A percentile compares a stretch with the other conserved stretches of the same genome.
phyloP scores from a whole-genome alignment of 2,113 vertebrate genomes.

The Sula dactylatra region DNA sequence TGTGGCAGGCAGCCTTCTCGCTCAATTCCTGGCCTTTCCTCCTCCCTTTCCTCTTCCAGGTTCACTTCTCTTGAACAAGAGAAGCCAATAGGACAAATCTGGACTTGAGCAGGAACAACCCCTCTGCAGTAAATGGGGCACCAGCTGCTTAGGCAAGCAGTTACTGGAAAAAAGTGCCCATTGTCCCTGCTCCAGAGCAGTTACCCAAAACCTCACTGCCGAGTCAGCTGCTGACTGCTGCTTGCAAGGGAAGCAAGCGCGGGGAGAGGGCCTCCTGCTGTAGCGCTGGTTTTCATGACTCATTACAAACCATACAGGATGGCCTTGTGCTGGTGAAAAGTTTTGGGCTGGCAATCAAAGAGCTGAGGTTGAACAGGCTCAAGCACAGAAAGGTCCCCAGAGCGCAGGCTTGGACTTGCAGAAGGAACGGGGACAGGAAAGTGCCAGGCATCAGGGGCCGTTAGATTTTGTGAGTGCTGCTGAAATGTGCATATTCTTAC shows the following conservation, averaged over 20 bases:
- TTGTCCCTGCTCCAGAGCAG: neutral
- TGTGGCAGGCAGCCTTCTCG: neutral
- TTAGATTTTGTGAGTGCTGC: neutral
- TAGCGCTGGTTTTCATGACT: neutral
- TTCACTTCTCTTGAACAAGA: neutral
- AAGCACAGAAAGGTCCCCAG: neutral
- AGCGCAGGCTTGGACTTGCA: neutral
- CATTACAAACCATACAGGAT: neutral
- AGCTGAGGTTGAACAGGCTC: neutral
- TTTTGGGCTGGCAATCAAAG: neutral
- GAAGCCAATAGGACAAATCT: neutral
- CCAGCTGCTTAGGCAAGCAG: neutral
- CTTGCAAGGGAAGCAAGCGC: neutral
- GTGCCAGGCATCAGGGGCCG: neutral
- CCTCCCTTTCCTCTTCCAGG: neutral
- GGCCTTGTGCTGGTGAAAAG: neutral
- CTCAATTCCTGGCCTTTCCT: neutral
- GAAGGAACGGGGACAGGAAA: neutral
- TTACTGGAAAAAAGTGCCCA: neutral
- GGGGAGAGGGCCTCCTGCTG: neutral
- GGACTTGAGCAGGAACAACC: neutral
- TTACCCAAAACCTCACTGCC: rapidly evolving
- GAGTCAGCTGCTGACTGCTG: neutral
- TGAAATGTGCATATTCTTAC: neutral
- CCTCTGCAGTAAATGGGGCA: neutral